These are phyloP conservation scores for Sterrhoptilus dennistouni DNA, from an alignment of 2,113 vertebrate genomes.

Conservation along the genomic window DNA sequence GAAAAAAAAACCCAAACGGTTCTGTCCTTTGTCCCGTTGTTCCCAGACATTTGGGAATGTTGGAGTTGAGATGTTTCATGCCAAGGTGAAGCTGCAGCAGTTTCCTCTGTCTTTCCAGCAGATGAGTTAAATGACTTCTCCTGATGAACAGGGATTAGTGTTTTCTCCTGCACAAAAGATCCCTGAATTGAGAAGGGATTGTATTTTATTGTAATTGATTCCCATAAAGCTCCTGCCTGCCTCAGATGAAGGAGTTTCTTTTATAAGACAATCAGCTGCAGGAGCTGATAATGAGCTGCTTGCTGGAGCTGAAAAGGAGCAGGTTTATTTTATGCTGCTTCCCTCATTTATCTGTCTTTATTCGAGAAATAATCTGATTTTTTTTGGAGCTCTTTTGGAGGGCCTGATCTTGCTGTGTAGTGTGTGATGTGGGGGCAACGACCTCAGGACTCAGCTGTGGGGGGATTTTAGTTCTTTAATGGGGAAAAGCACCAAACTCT, in stretches of 20 bases:
- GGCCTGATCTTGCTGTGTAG: fast-evolving
- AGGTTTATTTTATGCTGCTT: background rate
- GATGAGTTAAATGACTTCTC: background rate
- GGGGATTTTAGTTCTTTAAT: fast-evolving
- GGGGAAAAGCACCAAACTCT: background rate
- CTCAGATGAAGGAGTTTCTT: background rate
- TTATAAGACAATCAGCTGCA: background rate
- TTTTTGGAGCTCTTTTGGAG: background rate
- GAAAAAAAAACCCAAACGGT: background rate
- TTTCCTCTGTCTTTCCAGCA: background rate
- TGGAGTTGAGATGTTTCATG: background rate
- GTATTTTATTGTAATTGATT: conserved; percentile 4
- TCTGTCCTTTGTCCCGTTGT: background rate
- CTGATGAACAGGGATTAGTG: background rate
- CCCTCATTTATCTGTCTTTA: background rate
- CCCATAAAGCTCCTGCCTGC: background rate
- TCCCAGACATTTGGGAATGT: background rate
- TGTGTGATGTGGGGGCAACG: fast-evolving
- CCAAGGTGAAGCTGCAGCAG: background rate
- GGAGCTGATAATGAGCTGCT: background rate
- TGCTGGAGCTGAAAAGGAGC: background rate
- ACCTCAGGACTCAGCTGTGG: background rate
- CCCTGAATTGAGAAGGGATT: background rate
- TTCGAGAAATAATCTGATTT: background rate
- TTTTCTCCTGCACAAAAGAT: background rate